Evolutionary conservation across 2,888 invertebrate genomes (phyloP), one percentile per base, ranked within the genome.

Genomic region (Leptopterna dolabrata): DNA sequence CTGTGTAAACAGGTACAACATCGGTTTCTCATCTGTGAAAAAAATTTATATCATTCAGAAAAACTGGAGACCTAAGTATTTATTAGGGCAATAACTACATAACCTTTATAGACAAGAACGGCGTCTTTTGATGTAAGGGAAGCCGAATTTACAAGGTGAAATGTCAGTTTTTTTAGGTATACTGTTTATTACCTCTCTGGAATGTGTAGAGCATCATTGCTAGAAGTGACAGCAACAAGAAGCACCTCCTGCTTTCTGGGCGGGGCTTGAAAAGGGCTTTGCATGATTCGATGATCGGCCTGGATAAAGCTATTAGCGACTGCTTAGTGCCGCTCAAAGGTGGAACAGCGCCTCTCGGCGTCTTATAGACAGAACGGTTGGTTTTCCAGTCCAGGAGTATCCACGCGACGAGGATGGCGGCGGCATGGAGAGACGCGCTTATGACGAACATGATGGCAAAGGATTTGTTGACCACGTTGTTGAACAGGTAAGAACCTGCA

Each of bases 151-250:
- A n/a, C n/a, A n/a, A n/a, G n/a, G n/a, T n/a, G n/a, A n/a, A n/a
- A n/a, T n/a, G n/a, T n/a, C n/a, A n/a, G n/a, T n/a, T n/a, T n/a
- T n/a, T n/a, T n/a, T n/a, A n/a, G n/a, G n/a, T n/a, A n/a, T n/a
- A n/a, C n/a, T n/a, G 36, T 36, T 36, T 36, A 36, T 89, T 89
- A 94, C 94, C 94, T 91, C 96, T 93, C 91, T 96, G 96, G 91
- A 96, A 96, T 80, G 96, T 96, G 90, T 96, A 97, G 81, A 96
- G 92, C 0, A 94, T 94, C 96, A 96, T 96, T 24, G 95, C 94
- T 13, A 95, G 90, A 14, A 97, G 93, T n/a, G 96, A 91, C 51
- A 96, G 92, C 92, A 95, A 93, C 2, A 97, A 91, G 89, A 94
- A 95, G 45, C 93, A 90, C 89, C 96, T 93, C 13, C 94, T 92